A percentile compares a stretch with the other conserved stretches of the same genome.
Evolutionary conservation across 2,113 vertebrate species (phyloP).

Genomic region (Otolemur garnettii): DNA sequence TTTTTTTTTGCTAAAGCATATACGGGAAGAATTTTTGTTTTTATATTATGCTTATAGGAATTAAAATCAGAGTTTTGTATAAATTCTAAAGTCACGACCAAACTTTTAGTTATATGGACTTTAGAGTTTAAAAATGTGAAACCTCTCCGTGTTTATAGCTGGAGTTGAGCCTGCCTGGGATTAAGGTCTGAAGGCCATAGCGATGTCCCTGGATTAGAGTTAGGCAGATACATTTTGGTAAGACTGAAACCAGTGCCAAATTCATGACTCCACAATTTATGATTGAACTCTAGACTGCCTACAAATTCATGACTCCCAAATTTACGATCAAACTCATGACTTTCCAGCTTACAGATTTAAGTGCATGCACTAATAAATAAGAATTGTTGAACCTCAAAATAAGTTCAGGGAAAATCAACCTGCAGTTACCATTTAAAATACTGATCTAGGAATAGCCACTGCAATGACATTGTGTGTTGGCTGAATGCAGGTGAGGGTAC

Average conservation of each 20-base stretch:
- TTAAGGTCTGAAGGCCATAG: constrained; percentile 73
- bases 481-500: neutral
- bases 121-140: constrained; percentile 69
- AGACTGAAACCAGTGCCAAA: constrained; percentile 77
- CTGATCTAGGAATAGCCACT: neutral
- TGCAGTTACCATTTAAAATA: constrained; percentile 62
- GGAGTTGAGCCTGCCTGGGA: constrained; percentile 69
- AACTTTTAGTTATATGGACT: constrained; percentile 48
- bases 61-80: constrained; percentile 63
- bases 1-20: neutral
- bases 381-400: constrained; percentile 65
- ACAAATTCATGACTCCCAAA: constrained; percentile 78
- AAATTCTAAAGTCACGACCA: constrained; percentile 31
- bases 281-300: constrained; percentile 78
- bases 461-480: neutral
- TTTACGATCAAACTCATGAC: constrained; percentile 77
- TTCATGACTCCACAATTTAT: constrained; percentile 83
- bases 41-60: constrained; percentile 42
- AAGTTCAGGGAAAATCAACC: constrained; percentile 44
- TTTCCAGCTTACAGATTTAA: constrained; percentile 78
- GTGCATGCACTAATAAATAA: constrained; percentile 80
- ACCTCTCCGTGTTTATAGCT: constrained; percentile 73
- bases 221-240: constrained; percentile 83
- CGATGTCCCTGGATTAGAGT: constrained; percentile 80
- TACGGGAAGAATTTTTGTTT: constrained; percentile 56